These are phyloP conservation scores for Andrena haemorrhoa DNA, from an alignment of 2,888 invertebrate species.

Conservation along the genomic window DNA sequence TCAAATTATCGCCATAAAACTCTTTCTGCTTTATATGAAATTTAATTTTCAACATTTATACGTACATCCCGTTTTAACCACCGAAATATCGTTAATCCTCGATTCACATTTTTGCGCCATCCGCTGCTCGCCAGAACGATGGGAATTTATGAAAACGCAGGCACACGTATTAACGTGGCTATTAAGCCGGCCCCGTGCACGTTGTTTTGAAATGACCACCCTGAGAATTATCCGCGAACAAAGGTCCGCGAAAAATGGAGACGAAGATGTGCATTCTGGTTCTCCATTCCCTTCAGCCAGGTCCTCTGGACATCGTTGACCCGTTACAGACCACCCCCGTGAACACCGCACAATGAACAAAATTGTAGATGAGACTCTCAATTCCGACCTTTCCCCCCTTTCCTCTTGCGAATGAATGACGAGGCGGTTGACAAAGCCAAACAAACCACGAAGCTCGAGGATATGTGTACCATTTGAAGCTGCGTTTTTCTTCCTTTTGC, in stretches of 20 bases:
- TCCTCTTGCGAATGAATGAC: constrained; percentile 28
- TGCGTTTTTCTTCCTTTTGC: constrained; percentile 35
- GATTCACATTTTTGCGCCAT: neutral
- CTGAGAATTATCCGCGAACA: constrained; percentile 57
- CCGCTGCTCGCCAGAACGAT: neutral
- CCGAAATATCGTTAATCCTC: neutral
- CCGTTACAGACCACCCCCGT: constrained; percentile 67
- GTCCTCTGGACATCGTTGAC: constrained; percentile 65
- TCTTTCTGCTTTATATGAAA: neutral
- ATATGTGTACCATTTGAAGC: constrained; percentile 58
- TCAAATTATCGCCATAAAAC: neutral
- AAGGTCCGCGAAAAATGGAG: constrained; percentile 57
- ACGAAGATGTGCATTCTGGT: constrained; percentile 50
- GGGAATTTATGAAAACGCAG: constrained; percentile 6
- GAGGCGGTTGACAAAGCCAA: constrained; percentile 10
- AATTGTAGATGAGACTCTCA: constrained; percentile 73
- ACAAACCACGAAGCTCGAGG: constrained; percentile 28
- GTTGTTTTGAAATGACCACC: constrained; percentile 58
- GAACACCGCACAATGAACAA: constrained; percentile 73
- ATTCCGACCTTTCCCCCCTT: constrained; percentile 50
- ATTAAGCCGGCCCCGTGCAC: constrained; percentile 20
- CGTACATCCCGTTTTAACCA: neutral
- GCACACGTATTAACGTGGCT: constrained; percentile 28
- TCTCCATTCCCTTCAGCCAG: constrained; percentile 51
- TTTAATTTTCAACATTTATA: neutral